A percentile compares a stretch with the other conserved stretches of the same genome.
Evolutionary conservation across 2,888 invertebrate species (phyloP).

Genomic region (Drosophila cognata): DNA sequence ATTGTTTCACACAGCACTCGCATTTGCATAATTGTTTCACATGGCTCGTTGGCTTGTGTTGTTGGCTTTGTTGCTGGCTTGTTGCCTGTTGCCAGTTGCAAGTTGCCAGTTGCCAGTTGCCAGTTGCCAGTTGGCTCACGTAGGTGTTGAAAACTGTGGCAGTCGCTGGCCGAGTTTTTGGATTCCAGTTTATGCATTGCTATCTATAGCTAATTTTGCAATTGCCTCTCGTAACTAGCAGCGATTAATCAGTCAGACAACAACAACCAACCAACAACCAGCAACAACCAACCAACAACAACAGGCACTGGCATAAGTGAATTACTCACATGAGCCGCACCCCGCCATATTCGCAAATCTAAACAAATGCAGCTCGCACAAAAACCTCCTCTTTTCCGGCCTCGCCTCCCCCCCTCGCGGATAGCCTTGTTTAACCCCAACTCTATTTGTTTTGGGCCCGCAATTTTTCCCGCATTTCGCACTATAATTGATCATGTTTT

Average conservation of each 20-base stretch:
- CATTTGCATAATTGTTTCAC: slow-evolving; percentile 78
- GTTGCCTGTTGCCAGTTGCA: slow-evolving; percentile 3
- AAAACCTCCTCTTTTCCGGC: background rate
- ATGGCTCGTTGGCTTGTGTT: slow-evolving; percentile 39
- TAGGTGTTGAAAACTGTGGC: slow-evolving; percentile 71
- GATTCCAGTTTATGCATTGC: slow-evolving; percentile 31
- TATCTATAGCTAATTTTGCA: slow-evolving; percentile 75
- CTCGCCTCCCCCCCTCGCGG: background rate
- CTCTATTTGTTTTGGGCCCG: slow-evolving; percentile 55
- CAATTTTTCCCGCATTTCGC: slow-evolving; percentile 66
- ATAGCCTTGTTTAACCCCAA: background rate
- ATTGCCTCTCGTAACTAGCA: slow-evolving; percentile 71
- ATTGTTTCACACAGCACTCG: slow-evolving; percentile 61
- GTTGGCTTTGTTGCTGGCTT: slow-evolving; percentile 6
- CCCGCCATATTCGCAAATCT: slow-evolving; percentile 42
- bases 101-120: slow-evolving; percentile 13
- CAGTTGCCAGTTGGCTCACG: slow-evolving; percentile 41
- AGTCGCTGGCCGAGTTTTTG: slow-evolving; percentile 42
- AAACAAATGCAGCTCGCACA: slow-evolving; percentile 49
- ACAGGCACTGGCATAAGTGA: slow-evolving; percentile 63
- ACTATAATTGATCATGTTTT: slow-evolving; percentile 77
- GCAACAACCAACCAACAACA: slow-evolving; percentile 22
- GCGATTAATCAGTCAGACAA: slow-evolving; percentile 67
- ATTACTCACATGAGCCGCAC: slow-evolving; percentile 60
- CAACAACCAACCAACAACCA: slow-evolving; percentile 31